These are phyloP conservation scores for Syngnathus scovelli DNA, from an alignment of 2,113 vertebrate species.

Conservation along the genomic window DNA sequence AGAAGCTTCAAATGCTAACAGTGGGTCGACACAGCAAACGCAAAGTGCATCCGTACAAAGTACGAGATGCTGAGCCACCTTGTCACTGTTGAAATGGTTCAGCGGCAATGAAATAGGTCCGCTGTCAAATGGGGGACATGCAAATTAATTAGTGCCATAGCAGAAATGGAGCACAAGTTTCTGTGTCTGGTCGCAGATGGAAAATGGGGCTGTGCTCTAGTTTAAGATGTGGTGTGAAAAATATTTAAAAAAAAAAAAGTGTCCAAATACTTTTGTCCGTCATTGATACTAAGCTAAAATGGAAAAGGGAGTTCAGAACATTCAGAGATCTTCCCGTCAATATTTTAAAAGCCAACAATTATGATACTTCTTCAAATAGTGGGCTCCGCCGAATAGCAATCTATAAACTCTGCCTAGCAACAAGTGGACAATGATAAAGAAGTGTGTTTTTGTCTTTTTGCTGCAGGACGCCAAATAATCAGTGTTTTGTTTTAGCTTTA, in stretches of 20 bases:
- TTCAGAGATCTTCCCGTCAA: too few relatives aligned
- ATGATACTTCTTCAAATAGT: not conserved
- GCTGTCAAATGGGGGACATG: constrained; percentile 66
- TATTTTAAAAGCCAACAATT: not conserved
- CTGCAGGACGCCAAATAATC: not conserved
- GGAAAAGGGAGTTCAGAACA: too few relatives aligned
- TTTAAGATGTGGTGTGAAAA: constrained; percentile 50
- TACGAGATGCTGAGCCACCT: not conserved
- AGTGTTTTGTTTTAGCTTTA: not conserved
- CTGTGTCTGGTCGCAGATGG: constrained; percentile 64
- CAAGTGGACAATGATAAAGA: not conserved
- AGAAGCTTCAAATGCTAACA: too few relatives aligned
- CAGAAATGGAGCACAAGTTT: constrained; percentile 65
- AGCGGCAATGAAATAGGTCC: constrained; percentile 70
- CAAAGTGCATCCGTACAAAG: not conserved
- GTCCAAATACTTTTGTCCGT: too few relatives aligned
- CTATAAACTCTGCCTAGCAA: not conserved
- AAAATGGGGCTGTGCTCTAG: constrained; percentile 42
- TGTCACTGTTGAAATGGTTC: constrained; percentile 38
- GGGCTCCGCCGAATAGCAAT: not conserved
- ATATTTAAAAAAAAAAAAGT: not conserved
- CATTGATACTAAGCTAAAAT: too few relatives aligned
- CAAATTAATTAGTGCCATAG: constrained; percentile 73
- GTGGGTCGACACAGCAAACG: too few relatives aligned
- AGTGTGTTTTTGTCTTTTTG: too few relatives aligned